These are phyloP conservation scores for Ferdinandea cuprea DNA, from an alignment of 2,888 invertebrate species.

Conservation along the genomic window DNA sequence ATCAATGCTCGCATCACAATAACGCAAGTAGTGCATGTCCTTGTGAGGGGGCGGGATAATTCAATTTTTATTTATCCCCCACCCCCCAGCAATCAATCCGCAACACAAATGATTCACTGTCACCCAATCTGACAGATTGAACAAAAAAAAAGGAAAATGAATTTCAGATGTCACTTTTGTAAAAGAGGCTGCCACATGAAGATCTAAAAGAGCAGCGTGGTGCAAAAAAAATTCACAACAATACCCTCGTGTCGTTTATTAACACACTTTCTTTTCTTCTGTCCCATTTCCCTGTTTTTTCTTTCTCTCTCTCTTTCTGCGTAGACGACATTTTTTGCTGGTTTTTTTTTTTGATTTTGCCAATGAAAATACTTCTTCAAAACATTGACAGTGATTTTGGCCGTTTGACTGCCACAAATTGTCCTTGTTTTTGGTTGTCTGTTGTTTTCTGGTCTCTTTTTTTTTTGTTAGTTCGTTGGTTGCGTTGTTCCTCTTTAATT, in stretches of 20 bases:
- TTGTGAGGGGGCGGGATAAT: constrained; percentile 28
- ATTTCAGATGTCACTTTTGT: constrained; percentile 46
- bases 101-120: constrained; percentile 54
- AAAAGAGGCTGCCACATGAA: constrained; percentile 33
- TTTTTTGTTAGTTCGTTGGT: constrained; percentile 6
- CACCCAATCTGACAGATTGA: constrained; percentile 62
- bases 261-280: constrained; percentile 31
- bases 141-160: constrained; percentile 59
- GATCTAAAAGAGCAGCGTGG: constrained; percentile 8
- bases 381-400: constrained; percentile 72
- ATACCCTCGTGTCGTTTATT: constrained; percentile 27
- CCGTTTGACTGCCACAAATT: constrained; percentile 59
- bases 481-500: constrained; percentile 13
- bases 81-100: constrained; percentile 49
- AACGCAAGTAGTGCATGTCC: constrained; percentile 8
- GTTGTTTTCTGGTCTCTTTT: background rate
- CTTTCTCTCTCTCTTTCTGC: background rate
- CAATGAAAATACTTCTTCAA: constrained; percentile 70
- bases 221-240: background rate
- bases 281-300: background rate
- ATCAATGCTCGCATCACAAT: background rate
- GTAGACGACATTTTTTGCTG: constrained; percentile 6
- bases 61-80: constrained; percentile 62
- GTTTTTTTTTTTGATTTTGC: constrained; percentile 52
- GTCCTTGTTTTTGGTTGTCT: constrained; percentile 49